phyloP scores from a whole-genome alignment of 2,888 invertebrate genomes.

The Lycaena phlaeas region DNA sequence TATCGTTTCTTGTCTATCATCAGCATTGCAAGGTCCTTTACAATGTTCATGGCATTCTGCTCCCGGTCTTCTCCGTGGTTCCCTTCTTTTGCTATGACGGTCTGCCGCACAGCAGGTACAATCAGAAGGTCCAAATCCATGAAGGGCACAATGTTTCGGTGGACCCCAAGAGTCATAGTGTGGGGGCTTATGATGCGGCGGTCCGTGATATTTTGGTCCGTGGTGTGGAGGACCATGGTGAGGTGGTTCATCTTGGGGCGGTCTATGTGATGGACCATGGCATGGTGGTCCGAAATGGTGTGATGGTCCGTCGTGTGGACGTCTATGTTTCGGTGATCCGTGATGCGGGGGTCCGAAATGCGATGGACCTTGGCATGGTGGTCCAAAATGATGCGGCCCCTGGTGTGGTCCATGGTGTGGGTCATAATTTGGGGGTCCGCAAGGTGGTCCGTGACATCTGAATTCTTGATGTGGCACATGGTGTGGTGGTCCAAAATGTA shows the following conservation, averaged over 20 bases:
- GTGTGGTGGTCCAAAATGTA: not conserved
- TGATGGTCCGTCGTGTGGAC: not conserved
- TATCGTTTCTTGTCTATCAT: slow-evolving; percentile 3
- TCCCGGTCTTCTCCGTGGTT: too few species aligned
- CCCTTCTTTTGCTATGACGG: too few species aligned
- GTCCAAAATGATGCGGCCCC: not conserved
- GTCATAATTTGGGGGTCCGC: too few species aligned
- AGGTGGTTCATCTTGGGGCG: too few species aligned
- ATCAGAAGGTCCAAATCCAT: not conserved
- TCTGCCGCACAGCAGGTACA: too few species aligned
- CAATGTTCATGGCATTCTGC: too few species aligned
- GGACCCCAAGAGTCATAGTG: not conserved
- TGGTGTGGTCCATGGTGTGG: not conserved
- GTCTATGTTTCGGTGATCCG: not conserved
- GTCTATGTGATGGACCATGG: too few species aligned
- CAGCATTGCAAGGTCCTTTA: not conserved
- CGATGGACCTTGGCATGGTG: not conserved
- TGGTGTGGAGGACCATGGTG: too few species aligned
- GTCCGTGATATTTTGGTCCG: not conserved
- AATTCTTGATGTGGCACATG: too few species aligned
- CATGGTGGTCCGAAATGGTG: not conserved
- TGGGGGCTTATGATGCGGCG: not conserved
- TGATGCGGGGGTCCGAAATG: not conserved
- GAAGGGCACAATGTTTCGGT: not conserved
- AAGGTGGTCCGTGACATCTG: not conserved